Base-by-base conservation (phyloP, 2,888 invertebrate species). In the Tetheella fluctuosa region DNA sequence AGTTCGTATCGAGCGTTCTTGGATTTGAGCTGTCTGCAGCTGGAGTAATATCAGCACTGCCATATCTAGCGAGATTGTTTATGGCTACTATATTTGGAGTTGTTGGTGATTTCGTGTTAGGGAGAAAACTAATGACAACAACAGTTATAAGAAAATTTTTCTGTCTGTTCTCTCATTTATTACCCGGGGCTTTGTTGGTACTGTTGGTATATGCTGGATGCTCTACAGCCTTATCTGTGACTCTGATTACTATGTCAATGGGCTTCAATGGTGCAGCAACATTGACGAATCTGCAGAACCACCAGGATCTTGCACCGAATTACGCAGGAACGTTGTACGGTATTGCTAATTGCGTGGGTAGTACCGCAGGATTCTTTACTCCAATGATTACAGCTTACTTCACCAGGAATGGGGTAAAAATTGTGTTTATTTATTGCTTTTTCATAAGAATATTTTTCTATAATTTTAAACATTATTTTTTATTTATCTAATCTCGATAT, bases 291-390 rank as follows among this genome's bases (percentile, higher is more conserved):
- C 84, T 95, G 65, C 94, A 94, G 76, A 95, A 95, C 67, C 93
- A 95, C 62, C 97, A 97, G 82, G 97, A 97, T 83, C 86, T 97
- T 59, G 95, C 97, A 0, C 96, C 96, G 0, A 96, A 96, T 77
- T 97, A 94, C 79, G 97, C 97, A 0, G 97, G 96, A 5, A 95
- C 96, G 13, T 84, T 97, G 25, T 97, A 96, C 73, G 97, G 97
- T 12, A 95, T 96, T n/a, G 96, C 96, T 55, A 97, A 96, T 74
- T 95, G 95, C 67, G 84, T 96, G 25, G 96, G 96, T 30, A 95
- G 95, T 55, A 94, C 95, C 0, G 94, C 96, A 12, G 96, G 96
- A 8, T 95, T 97, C 77, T 95, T 97, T 64, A 95, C 96, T 0
- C 96, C 97, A 0, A 92, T 95, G 81, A 93, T 97, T 58, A 96